Evolutionary conservation across 1,140 invertebrate genomes (phyloP).

Genomic region (Parapsyche elsis): DNA sequence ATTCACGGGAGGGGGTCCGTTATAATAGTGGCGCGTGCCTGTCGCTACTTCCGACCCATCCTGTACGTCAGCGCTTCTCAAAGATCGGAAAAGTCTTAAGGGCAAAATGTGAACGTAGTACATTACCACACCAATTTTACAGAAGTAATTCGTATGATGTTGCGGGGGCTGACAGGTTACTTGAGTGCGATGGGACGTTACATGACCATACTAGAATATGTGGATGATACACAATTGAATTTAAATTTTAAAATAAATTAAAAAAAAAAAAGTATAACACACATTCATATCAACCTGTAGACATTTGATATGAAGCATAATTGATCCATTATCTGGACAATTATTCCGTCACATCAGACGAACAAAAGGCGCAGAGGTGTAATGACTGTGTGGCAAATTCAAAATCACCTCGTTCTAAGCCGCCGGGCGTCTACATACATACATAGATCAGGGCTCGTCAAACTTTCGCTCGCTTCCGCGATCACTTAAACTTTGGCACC

Average conservation of each 20-base stretch:
- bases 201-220: no score
- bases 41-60: conserved; percentile 37
- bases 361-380: conserved; percentile 36
- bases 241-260: no score
- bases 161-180: no score
- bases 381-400: conserved; percentile 47
- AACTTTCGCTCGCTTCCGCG: neutral
- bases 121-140: no score
- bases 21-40: conserved; percentile 46
- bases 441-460: neutral
- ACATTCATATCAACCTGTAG: neutral
- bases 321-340: conserved; percentile 45
- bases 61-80: neutral
- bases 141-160: no score
- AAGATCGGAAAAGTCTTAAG: neutral
- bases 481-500: no score
- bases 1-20: conserved; percentile 45
- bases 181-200: no score
- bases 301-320: conserved; percentile 10
- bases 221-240: no score
- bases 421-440: neutral
- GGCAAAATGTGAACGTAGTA: no score
- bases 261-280: neutral
- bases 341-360: conserved; percentile 46
- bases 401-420: conserved; percentile 33